Percentiles rank a stretch among this genome's conserved stretches.
These are phyloP conservation scores for Globicephala melas DNA, from an alignment of 2,113 vertebrate species.

Conservation along the genomic window DNA sequence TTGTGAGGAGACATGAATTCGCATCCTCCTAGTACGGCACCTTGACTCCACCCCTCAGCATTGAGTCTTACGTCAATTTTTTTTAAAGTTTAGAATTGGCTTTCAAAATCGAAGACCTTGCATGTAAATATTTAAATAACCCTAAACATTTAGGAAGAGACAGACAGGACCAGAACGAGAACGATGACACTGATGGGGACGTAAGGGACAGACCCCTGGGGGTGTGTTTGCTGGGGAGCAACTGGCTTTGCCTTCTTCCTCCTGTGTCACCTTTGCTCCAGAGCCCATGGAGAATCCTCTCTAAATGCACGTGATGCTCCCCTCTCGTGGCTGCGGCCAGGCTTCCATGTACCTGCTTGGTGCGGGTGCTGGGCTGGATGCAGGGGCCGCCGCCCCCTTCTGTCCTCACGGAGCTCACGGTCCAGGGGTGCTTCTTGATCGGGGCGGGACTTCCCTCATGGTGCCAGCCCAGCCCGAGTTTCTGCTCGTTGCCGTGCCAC, in stretches of 20 bases:
- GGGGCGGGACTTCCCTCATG: neutral
- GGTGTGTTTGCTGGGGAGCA: accelerated
- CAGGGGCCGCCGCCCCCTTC: accelerated
- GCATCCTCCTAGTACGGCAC: too few relatives aligned
- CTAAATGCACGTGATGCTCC: accelerated
- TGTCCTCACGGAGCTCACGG: neutral
- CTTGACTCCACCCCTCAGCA: neutral
- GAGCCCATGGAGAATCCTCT: neutral
- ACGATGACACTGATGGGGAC: accelerated
- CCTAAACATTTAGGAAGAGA: neutral
- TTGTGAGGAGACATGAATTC: too few relatives aligned
- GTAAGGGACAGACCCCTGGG: accelerated
- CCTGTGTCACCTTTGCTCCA: neutral
- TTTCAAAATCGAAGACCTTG: neutral
- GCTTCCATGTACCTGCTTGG: neutral
- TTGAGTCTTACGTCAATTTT: accelerated
- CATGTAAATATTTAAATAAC: neutral
- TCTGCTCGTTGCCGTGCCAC: neutral
- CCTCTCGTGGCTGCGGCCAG: accelerated
- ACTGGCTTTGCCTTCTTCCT: neutral
- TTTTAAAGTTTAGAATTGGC: neutral
- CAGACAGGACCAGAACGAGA: neutral
- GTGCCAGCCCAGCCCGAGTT: neutral
- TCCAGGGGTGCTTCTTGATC: accelerated
- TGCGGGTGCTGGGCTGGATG: accelerated